phyloP scores from a whole-genome alignment of 2,797 vertebrate genomes.

The Rhabdomys pumilio region DNA sequence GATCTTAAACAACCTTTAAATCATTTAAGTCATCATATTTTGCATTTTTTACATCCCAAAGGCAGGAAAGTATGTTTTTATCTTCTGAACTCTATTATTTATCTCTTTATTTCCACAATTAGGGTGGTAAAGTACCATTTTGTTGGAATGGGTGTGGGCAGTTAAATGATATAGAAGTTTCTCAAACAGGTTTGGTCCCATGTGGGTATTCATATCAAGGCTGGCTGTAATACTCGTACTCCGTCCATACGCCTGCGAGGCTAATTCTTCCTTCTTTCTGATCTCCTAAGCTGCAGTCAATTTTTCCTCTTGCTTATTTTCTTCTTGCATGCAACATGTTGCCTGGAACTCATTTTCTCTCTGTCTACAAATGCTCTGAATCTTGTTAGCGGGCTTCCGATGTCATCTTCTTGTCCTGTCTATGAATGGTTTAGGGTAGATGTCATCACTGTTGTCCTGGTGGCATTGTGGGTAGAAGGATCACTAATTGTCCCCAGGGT shows the following conservation, averaged over 20 bases:
- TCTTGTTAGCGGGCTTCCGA: not conserved
- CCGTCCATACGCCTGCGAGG: not conserved
- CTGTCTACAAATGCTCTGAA: not conserved
- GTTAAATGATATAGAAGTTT: not conserved
- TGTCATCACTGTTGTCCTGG: not conserved
- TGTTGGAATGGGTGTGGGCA: not conserved
- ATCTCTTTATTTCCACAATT: slow-evolving; percentile 23
- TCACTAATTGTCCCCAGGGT: not conserved
- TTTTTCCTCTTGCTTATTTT: not conserved
- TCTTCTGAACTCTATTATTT: not conserved
- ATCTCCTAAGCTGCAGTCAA: not conserved
- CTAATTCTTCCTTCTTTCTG: not conserved
- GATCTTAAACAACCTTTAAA: slow-evolving; percentile 26
- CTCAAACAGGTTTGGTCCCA: not conserved
- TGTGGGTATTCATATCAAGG: not conserved
- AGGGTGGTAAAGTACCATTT: slow-evolving; percentile 17
- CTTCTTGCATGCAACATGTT: not conserved
- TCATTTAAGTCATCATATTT: slow-evolving; percentile 65
- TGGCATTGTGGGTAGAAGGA: not conserved
- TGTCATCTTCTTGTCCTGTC: not conserved
- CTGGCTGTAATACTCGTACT: not conserved
- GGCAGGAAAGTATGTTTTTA: not conserved
- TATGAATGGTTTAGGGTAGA: not conserved
- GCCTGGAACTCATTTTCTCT: not conserved
- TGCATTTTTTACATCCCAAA: slow-evolving; percentile 46